Evolutionary conservation across 1,140 invertebrate species (phyloP).

Genomic region (Pseudomyrmex concolor): DNA sequence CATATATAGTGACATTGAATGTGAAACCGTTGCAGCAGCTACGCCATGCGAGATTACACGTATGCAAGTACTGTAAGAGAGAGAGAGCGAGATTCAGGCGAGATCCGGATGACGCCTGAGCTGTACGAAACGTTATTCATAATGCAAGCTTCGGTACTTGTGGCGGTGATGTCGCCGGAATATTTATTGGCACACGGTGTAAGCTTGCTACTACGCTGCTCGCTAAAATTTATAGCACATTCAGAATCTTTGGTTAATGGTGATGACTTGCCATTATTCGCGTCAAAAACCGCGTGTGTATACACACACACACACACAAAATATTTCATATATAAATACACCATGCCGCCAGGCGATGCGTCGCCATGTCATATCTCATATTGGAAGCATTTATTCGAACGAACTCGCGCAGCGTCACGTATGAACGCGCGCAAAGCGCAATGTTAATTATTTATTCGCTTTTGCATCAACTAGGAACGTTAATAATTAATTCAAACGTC

Average conservation of each 20-base stretch:
- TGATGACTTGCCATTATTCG: slow-evolving; percentile 44
- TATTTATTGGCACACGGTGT: slow-evolving; percentile 44
- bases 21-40: no score
- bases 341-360: background rate
- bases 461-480: background rate
- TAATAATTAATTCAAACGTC: background rate
- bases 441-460: slow-evolving; percentile 26
- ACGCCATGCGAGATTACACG: no score
- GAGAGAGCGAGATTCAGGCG: slow-evolving; percentile 38
- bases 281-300: slow-evolving; percentile 33
- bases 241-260: slow-evolving; percentile 49
- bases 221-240: slow-evolving; percentile 43
- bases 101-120: slow-evolving; percentile 52
- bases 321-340: no score
- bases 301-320: background rate
- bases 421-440: no score
- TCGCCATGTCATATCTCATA: background rate
- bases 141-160: slow-evolving; percentile 46
- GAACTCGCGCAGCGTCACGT: background rate
- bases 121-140: slow-evolving; percentile 49
- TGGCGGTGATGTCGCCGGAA: slow-evolving; percentile 47
- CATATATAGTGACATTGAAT: no score
- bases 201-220: slow-evolving; percentile 14
- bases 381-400: slow-evolving; percentile 19
- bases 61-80: slow-evolving; percentile 5